Conservation (phyloP, 2,113 vertebrate species). For the Reinhardtius hippoglossoides region DNA sequence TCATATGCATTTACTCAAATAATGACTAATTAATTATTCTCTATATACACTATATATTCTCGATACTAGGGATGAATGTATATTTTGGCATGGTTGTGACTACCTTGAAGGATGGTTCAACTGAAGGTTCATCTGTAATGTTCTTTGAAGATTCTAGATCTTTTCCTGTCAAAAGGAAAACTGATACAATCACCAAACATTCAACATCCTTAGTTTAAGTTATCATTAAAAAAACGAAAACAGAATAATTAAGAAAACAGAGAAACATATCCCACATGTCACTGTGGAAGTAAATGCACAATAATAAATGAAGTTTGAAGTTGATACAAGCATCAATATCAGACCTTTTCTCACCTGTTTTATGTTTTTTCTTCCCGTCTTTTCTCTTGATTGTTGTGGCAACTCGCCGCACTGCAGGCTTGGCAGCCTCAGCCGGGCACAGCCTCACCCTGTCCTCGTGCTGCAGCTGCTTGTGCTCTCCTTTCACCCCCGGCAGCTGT, state of each 20-base stretch:
- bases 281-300: neutral
- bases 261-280: neutral
- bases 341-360: slow-evolving; percentile 84
- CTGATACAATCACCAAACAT: neutral
- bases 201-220: neutral
- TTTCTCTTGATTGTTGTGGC: slow-evolving; percentile 87
- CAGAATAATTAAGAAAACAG: no score
- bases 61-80: no score
- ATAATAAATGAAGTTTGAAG: neutral
- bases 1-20: neutral
- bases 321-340: neutral
- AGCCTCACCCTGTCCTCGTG: slow-evolving; percentile 81
- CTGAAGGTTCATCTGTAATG: slow-evolving; percentile 81
- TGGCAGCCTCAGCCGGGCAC: slow-evolving; percentile 83
- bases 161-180: slow-evolving; percentile 83
- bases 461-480: slow-evolving; percentile 81
- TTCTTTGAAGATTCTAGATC: slow-evolving; percentile 87
- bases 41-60: no score
- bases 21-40: no score
- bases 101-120: slow-evolving; percentile 93
- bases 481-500: slow-evolving; percentile 61
- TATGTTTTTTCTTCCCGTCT: slow-evolving; percentile 91
- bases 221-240: neutral
- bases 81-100: neutral
- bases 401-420: slow-evolving; percentile 84